Evolutionary conservation across 2,113 vertebrate species (phyloP), one percentile per base, ranked within the genome.

Genomic region (Carettochelys insculpta): DNA sequence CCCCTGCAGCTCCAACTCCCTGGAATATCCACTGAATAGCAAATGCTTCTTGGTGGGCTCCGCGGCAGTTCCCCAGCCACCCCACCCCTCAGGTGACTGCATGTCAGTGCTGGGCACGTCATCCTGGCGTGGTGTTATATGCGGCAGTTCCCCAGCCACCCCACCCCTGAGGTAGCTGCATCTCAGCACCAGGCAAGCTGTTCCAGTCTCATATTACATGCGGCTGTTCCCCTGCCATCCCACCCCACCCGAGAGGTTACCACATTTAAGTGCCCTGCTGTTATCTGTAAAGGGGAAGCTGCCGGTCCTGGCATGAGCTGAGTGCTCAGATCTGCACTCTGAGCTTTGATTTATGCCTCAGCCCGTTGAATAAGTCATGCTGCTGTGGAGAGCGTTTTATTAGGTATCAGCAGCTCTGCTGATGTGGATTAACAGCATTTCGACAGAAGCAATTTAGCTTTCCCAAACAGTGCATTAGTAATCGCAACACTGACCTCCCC

Each of bases 391-490:
- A 25, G 53, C 80, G 75, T 85, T 90, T 85, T 80, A 85, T 85
- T 75, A 85, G 65, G 80, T 75, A 85, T 85, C 34, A 80, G 82
- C 61, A 27, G 82, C 79, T 90, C 77, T 8, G 76, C 71, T 85
- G 79, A 84, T 58, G 71, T 50, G 78, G 88, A 90, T 90, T 90
- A 90, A 85, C 80, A 83, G 75, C 75, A 29, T 85, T 75, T 61
- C 88, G 75, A 41, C 85, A 85, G 56, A 90, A 90, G 77, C 88
- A 45, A 85, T 80, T 85, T 90, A 51, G 77, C 77, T 85, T 85
- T 75, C 88, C 85, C 51, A 77, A 56, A 56, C 54, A 61, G 71
- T 85, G 77, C 48, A 85, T 43, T 77, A 76, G 50, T 65, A 75
- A 47, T 56, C 47, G 27, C 52, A 73, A 77, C 27, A 11, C 25